phyloP scores from a whole-genome alignment of 2,888 invertebrate species.

The Drepana falcataria region DNA sequence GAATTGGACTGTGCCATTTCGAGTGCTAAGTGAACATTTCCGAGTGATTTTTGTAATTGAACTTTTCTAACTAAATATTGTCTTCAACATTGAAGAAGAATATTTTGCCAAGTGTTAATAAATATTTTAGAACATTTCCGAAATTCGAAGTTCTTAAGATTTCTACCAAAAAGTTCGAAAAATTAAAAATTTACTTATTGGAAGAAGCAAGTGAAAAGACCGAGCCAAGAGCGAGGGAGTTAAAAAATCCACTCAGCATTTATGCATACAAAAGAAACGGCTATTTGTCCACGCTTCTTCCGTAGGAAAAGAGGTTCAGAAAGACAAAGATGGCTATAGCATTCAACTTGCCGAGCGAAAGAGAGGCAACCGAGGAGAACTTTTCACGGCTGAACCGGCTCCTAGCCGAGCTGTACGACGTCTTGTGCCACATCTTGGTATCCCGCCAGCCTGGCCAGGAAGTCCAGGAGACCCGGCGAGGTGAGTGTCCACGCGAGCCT shows the following conservation, averaged over 20 bases:
- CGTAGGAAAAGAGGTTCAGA: conserved; percentile 59
- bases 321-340: conserved; percentile 78
- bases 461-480: conserved; percentile 69
- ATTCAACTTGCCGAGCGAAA: conserved; percentile 76
- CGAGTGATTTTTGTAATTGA: conserved; percentile 20
- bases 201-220: conserved; percentile 18
- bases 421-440: conserved; percentile 76
- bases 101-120: not conserved
- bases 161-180: not conserved
- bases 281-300: conserved; percentile 66
- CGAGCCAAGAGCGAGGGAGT: conserved; percentile 31
- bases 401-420: conserved; percentile 75
- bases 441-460: conserved; percentile 72
- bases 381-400: conserved; percentile 78
- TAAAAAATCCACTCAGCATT: conserved; percentile 51
- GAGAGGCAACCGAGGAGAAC: conserved; percentile 77
- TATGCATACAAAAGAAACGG: conserved; percentile 70
- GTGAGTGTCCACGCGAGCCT: conserved; percentile 75
- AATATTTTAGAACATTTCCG: no score
- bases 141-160: no score
- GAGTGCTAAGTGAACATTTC: conserved; percentile 55
- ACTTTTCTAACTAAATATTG: conserved; percentile 26
- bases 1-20: conserved; percentile 40
- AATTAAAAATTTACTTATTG: conserved; percentile 9
- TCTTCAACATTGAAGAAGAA: not conserved